phyloP scores from a whole-genome alignment of 1,140 invertebrate species.

The Zaprionus capensis region DNA sequence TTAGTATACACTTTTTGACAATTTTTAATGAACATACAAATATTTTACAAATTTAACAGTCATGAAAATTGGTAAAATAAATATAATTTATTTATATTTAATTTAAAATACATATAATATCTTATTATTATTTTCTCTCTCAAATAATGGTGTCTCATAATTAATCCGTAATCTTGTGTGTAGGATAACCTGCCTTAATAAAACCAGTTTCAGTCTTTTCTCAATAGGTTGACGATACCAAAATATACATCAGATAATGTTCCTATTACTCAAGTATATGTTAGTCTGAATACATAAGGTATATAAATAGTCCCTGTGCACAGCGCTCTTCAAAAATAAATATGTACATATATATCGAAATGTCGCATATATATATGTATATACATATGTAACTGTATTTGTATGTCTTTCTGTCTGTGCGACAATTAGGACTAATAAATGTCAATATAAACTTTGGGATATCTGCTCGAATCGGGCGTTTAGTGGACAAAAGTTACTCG shows the following conservation, averaged over 20 bases:
- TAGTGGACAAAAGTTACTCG: constrained; percentile 17
- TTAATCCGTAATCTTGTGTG: too few species aligned
- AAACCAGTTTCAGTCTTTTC: too few species aligned
- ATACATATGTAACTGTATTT: neutral
- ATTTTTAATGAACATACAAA: too few species aligned
- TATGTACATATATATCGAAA: neutral
- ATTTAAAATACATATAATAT: too few species aligned
- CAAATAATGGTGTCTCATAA: too few species aligned
- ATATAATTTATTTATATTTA: too few species aligned
- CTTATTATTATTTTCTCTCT: too few species aligned
- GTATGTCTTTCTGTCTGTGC: neutral
- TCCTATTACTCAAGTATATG: neutral
- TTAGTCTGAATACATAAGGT: neutral
- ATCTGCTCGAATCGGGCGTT: constrained; percentile 25
- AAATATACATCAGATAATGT: neutral
- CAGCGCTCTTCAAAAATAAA: neutral
- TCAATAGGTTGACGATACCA: too few species aligned
- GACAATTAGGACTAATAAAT: constrained; percentile 12
- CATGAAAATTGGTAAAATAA: too few species aligned
- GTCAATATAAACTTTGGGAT: constrained; percentile 16
- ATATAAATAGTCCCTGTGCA: neutral
- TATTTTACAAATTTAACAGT: too few species aligned
- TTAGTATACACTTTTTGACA: too few species aligned
- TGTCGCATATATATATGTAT: neutral
- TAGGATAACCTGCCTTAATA: too few species aligned